Base-by-base conservation (phyloP, 2,113 vertebrate genomes). In the Sakesphorus luctuosus region DNA sequence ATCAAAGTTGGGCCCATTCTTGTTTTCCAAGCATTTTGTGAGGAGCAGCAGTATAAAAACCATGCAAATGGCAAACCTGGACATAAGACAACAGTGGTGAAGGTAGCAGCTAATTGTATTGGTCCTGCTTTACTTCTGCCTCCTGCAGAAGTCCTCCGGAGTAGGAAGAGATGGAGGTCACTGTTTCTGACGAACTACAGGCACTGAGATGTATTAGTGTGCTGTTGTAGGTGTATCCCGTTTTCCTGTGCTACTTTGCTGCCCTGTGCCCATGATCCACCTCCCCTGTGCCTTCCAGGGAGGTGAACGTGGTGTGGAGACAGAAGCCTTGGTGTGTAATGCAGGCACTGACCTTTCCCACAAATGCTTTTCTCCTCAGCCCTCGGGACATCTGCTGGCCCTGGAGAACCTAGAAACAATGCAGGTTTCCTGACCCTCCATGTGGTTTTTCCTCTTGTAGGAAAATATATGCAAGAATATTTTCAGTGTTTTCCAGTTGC, bases 361-460 rank as follows among this genome's bases (percentile, higher is more conserved):
- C 72, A 90, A 63, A 68, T 0, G 0, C 40, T 65, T 59, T 81
- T 94, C 92, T 59, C 26, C 0, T 1, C 76, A 55, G 72, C 79
- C 59, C 72, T 88, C 5, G 0, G 87, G 87, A 90, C 90, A 95
- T 95, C 95, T 96, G 95, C 72, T 93, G 52, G 82, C 84, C 90
- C 79, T 38, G 82, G 50, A 87, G n/a, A 90, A 75, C 63, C 85
- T 90, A 25, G 56, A 74, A 97, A 96, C 90, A 95, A 96, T 96
- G 56, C 0, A 0, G 13, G 75, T 74, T 96, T 96, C 94, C 95
- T 93, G 96, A 52, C 35, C 82, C 9, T 87, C 90, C 80, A 1
- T 43, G 68, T 78, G 56, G 20, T 85, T 97, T 90, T 96, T 94
- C 96, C 94, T 97, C 79, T 83, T 86, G 49, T 83, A 92, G 56